Evolutionary conservation across 2,888 invertebrate species (phyloP), one percentile per base, ranked within the genome.

Genomic region (Lasioglossum vierecki): DNA sequence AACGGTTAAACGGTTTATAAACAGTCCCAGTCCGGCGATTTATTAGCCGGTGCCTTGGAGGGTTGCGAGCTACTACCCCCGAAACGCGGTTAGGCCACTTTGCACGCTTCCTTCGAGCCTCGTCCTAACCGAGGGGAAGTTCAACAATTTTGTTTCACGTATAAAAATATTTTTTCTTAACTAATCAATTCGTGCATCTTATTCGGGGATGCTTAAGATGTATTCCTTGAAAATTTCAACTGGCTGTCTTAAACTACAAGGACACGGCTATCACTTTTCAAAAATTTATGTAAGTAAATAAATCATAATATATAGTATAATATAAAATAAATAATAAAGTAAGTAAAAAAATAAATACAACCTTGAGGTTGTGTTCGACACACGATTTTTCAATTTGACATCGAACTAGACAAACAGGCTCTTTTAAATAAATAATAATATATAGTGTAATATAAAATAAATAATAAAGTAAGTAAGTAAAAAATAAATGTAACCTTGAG

Each of bases 1-100:
- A 92, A 92, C 90, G 90, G 90, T 92, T 93, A 93, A 93, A 93
- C 92, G 91, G 90, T 91, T 92, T 93, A 93, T 92, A 92, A 93
- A 93, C 92, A 93, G 93, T 90, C 89, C 90, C 89, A 88, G 86
- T 89, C 87, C 86, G 88, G 80, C 89, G 87, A 93, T 93, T 93
- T 92, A 93, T 93, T 93, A 93, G 89, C 86, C 83, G 41, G 71
- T 73, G 63, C 72, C 35, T 4, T 60, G 68, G 76, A 84, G 82
- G 76, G 83, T 90, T 82, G 76, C 81, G 82, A 60, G 77, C 82
- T 74, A 39, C 41, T 22, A 70, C 75, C 70, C 41, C 70, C 60
- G 71, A 79, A 87, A 82, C 74, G 18, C 30, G 39, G 46, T 41
- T 22, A 35, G 6, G 53, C 26, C 30, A 44, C 53, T 26, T n/a